Evolutionary conservation across 2,113 vertebrate species (phyloP).

Genomic region (Callaeas wilsoni): DNA sequence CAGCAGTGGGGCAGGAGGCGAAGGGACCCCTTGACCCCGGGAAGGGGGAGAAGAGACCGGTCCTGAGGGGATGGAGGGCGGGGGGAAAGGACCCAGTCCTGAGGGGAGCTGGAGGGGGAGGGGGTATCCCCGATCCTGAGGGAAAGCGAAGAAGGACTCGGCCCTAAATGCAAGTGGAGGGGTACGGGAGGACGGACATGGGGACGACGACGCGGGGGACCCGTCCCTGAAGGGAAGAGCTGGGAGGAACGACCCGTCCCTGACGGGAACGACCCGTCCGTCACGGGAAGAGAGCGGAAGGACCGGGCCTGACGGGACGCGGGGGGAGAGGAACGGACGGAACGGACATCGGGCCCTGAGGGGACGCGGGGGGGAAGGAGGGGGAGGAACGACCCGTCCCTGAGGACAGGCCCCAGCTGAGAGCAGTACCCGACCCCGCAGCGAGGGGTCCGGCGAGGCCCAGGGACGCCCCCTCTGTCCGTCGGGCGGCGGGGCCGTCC

Average conservation of each 20-base stretch:
- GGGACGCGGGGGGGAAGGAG: neutral
- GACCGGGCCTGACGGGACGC: neutral
- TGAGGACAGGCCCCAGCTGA: neutral
- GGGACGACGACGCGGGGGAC: too few species aligned
- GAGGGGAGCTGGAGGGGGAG: neutral
- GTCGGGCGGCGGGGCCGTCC: neutral
- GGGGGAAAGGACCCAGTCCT: neutral
- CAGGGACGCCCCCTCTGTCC: neutral
- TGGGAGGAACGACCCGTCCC: neutral
- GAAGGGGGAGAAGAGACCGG: neutral
- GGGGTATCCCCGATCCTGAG: neutral
- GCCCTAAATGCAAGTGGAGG: neutral
- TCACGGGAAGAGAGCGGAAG: neutral
- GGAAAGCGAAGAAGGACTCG: neutral
- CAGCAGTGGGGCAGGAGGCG: fast-evolving
- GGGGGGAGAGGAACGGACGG: neutral
- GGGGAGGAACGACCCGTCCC: neutral
- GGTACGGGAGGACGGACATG: neutral
- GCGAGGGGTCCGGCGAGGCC: neutral
- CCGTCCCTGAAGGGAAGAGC: neutral
- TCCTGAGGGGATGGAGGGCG: neutral
- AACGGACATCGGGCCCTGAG: neutral
- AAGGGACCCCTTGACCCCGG: too few species aligned
- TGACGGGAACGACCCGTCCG: neutral
- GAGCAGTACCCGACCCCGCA: neutral